Percentiles rank a stretch among this genome's conserved stretches.
Conservation (phyloP, 2,113 vertebrate species). For the Cromileptes altivelis region DNA sequence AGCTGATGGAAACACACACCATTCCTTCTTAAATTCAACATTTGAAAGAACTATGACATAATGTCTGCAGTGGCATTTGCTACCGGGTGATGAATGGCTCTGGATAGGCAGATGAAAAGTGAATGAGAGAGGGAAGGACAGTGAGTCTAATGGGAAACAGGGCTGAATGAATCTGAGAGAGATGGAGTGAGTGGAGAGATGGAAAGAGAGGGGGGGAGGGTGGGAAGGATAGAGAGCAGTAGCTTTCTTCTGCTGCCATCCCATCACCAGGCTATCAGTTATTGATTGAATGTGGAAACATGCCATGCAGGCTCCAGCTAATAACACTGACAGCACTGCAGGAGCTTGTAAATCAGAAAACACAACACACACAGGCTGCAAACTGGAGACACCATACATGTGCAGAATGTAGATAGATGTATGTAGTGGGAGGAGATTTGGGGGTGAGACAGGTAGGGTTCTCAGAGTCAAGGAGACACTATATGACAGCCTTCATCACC, state of each 20-base stretch:
- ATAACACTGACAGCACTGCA: slow-evolving; percentile 60
- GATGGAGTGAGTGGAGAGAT: slow-evolving; percentile 14
- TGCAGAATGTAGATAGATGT: slow-evolving; percentile 10
- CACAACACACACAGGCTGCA: slow-evolving; percentile 16
- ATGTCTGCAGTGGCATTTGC: neutral
- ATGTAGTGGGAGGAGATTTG: slow-evolving; percentile 1
- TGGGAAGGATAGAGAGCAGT: slow-evolving; percentile 7
- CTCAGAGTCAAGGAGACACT: slow-evolving; percentile 32
- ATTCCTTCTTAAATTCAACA: neutral
- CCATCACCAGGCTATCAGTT: slow-evolving; percentile 68
- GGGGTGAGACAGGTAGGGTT: neutral
- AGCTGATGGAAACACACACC: neutral
- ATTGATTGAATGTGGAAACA: slow-evolving; percentile 74
- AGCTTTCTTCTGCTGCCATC: slow-evolving; percentile 52
- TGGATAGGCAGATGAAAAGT: slow-evolving; percentile 24
- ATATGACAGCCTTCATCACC: slow-evolving; percentile 34
- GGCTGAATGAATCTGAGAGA: slow-evolving; percentile 45
- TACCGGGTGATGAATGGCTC: slow-evolving; percentile 8
- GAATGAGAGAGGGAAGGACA: slow-evolving; percentile 43
- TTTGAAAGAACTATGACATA: neutral
- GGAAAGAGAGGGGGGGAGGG: neutral
- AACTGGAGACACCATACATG: slow-evolving; percentile 26
- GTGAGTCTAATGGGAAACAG: slow-evolving; percentile 30
- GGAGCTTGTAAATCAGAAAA: slow-evolving; percentile 60
- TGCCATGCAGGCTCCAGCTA: slow-evolving; percentile 61